Conservation (phyloP, 2,797 vertebrate genomes). For the Rhabdophis nuchalis region DNA sequence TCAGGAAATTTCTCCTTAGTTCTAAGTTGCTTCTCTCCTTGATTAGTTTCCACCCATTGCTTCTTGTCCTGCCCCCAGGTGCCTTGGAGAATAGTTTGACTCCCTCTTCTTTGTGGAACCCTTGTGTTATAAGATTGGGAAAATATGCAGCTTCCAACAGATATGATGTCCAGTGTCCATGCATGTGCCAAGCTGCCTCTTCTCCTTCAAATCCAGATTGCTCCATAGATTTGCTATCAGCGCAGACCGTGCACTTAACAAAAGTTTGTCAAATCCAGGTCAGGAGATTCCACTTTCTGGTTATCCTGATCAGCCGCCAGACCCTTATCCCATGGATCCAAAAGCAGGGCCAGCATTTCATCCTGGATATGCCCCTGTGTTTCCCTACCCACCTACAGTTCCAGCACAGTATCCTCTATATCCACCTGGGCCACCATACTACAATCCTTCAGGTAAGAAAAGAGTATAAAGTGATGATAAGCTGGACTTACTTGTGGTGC, state of each 20-base stretch:
- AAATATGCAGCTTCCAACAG: background rate
- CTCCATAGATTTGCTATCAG: background rate
- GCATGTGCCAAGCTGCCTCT: background rate
- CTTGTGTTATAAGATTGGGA: background rate
- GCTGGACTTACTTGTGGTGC: background rate
- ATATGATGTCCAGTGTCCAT: background rate
- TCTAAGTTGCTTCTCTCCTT: too few relatives aligned
- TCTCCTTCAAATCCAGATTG: background rate
- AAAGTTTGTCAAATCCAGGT: slow-evolving; percentile 38
- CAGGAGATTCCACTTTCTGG: slow-evolving; percentile 80
- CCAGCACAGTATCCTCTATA: slow-evolving; percentile 62
- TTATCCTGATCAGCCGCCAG: slow-evolving; percentile 80
- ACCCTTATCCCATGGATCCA: slow-evolving; percentile 77
- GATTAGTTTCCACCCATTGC: too few relatives aligned
- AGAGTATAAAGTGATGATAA: background rate
- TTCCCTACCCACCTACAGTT: slow-evolving; percentile 61
- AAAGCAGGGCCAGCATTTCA: slow-evolving; percentile 72
- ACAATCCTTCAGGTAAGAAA: slow-evolving; percentile 63
- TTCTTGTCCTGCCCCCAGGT: too few relatives aligned
- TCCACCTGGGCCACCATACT: slow-evolving; percentile 55
- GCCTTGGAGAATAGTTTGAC: too few relatives aligned
- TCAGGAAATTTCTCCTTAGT: too few relatives aligned
- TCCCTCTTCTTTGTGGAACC: too few relatives aligned
- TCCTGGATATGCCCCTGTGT: slow-evolving; percentile 69
- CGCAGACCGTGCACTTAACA: background rate